These are phyloP conservation scores for Panzeria rudis DNA, from an alignment of 2,888 invertebrate species.

Conservation along the genomic window DNA sequence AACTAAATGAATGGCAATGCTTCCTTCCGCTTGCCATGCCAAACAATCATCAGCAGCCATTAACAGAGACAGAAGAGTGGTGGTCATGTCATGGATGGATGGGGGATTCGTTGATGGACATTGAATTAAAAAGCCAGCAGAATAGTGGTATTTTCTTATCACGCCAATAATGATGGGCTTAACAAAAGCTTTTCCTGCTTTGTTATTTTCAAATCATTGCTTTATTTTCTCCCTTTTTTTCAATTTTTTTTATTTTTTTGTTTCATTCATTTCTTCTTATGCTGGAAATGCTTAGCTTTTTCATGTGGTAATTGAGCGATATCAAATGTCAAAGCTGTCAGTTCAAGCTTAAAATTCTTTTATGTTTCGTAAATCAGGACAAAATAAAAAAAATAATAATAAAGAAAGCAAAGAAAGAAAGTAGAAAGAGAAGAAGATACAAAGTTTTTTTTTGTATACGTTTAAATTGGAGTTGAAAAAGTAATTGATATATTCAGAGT, in stretches of 20 bases:
- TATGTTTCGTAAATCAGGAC: conserved; percentile 40
- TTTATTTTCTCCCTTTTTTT: conserved; percentile 15
- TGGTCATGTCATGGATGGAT: conserved; percentile 12
- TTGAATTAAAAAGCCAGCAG: conserved; percentile 62
- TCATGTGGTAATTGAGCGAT: conserved; percentile 70
- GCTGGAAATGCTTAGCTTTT: conserved; percentile 61
- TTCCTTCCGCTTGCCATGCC: conserved; percentile 38
- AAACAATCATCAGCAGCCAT: conserved; percentile 12
- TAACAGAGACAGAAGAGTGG: neutral
- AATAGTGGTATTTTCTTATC: conserved; percentile 63
- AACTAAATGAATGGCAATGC: conserved; percentile 53
- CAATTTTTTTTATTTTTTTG: conserved; percentile 14
- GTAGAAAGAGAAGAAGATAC: neutral
- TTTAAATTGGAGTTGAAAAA: conserved; percentile 62
- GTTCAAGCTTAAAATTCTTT: conserved; percentile 61
- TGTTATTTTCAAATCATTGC: conserved; percentile 41
- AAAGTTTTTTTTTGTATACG: conserved; percentile 29
- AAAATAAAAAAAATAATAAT: conserved; percentile 12
- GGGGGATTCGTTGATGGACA: conserved; percentile 53
- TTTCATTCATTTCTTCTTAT: conserved; percentile 13
- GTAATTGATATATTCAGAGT: conserved; percentile 64
- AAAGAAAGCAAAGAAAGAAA: conserved; percentile 1
- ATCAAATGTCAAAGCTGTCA: conserved; percentile 70
- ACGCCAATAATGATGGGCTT: conserved; percentile 67
- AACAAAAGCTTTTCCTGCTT: conserved; percentile 55